Base-by-base conservation (phyloP, 2,888 invertebrate genomes). In the Penaeus monodon region DNA sequence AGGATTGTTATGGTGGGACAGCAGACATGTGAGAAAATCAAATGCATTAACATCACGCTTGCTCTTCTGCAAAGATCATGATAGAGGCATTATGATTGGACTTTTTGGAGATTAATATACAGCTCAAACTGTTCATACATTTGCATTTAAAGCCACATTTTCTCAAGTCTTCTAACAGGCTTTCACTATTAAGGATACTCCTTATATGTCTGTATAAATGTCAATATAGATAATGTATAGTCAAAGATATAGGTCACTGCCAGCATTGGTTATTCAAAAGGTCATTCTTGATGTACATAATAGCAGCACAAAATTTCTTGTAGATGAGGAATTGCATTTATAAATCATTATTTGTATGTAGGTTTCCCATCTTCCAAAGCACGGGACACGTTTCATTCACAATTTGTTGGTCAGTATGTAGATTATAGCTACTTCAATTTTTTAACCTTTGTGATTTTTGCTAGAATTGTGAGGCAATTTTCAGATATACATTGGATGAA, bases 231-330 rank as follows among this genome's bases (percentile, higher is more conserved):
- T 38, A 49, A 12, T 57, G 38, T 29, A n/a, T 77, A n/a, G 57
- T 77, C 57, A 57, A 24, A 57, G 77, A 27, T 57, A 57, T 82
- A 74, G 82, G 74, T 74, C 82, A 82, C 82, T 82, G 82, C 82
- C 82, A 82, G 63, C 82, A 82, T 64, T 82, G 74, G 82, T 74
- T 82, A 57, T 57, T 77, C 27, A 78, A 33, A 64, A 33, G 33
- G 29, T 64, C 64, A 78, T 33, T 78, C 64, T 78, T 27, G n/a
- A 64, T 74, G n/a, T 44, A 44, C 44, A 49, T 81, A 81, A 44
- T 63, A 81, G 57, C 74, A 74, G 64, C 74, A 64, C 74, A 82
- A 74, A 74, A 38, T 82, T 22, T 38, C 64, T 57, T 82, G 38
- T 57, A 82, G 64, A 57, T 57, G 57, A 57, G 57, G 57, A 57